Base-by-base conservation (phyloP, 2,888 invertebrate species). In the Zygothrica quintamaculata region DNA sequence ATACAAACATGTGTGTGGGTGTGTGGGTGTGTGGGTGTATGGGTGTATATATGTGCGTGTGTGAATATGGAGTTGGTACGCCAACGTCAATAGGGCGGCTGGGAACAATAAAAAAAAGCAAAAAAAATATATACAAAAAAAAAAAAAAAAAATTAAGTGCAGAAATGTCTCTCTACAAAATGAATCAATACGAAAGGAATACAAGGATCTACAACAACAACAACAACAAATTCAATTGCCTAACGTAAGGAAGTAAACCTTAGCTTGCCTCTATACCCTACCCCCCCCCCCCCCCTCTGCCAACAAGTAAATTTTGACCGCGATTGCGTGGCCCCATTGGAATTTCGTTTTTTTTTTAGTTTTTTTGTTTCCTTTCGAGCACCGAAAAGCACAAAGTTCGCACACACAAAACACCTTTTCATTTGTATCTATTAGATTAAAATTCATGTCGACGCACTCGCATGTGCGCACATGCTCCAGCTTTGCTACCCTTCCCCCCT, bases 351-450 rank as follows among this genome's bases (percentile, higher is more conserved):
- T n/a, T n/a, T n/a, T n/a, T n/a, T n/a, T n/a, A n/a, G n/a, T n/a
- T n/a, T n/a, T n/a, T n/a, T n/a, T n/a, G n/a, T n/a, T n/a, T n/a
- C n/a, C n/a, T n/a, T n/a, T n/a, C n/a, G n/a, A n/a, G n/a, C n/a
- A n/a, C n/a, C n/a, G n/a, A n/a, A n/a, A n/a, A n/a, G n/a, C n/a
- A n/a, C 66, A 74, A 74, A 84, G 74, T 74, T 80, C 74, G 74
- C 72, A 75, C 78, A 68, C 61, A 61, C 60, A 59, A 76, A 85
- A 87, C 87, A 89, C 89, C 84, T 88, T 81, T 89, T 88, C 89
- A 89, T 89, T 90, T 89, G 90, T 90, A 89, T 89, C 90, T 89
- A 88, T 89, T 89, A 90, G 90, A 90, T 89, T 89, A 89, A 88
- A 88, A 89, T 89, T 88, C 89, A 88, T 90, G 89, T 89, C 81